Evolutionary conservation across 2,113 vertebrate species (phyloP).

Genomic region (Casuarius casuarius): DNA sequence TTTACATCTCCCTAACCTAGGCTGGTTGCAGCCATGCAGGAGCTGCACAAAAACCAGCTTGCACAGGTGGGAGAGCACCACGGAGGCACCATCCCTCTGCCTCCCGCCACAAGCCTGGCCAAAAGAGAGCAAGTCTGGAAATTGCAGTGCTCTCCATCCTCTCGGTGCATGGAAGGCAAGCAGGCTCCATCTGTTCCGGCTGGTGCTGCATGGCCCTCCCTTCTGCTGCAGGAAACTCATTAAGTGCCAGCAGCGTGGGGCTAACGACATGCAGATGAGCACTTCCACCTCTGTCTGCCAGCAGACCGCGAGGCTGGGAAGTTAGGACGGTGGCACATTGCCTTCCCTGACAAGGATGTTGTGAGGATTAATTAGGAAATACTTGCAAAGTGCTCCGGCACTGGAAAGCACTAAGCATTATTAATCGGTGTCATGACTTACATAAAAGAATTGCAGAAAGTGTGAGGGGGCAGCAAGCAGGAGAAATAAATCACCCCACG

Average conservation of each 20-base stretch:
- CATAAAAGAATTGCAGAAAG: slow-evolving; percentile 34
- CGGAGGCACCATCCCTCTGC: rapidly evolving
- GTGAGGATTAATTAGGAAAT: slow-evolving; percentile 48
- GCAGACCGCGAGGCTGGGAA: not conserved
- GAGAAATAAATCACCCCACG: not conserved
- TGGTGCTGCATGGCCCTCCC: rapidly evolving
- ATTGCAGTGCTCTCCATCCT: not conserved
- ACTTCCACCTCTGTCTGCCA: slow-evolving; percentile 42
- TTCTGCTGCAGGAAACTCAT: slow-evolving; percentile 53
- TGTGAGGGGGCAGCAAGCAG: not conserved
- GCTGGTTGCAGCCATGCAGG: not conserved
- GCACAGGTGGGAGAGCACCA: not conserved
- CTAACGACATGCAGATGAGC: slow-evolving; percentile 24
- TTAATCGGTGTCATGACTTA: slow-evolving; percentile 39
- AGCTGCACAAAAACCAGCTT: not conserved
- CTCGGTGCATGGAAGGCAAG: rapidly evolving
- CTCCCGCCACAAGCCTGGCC: not conserved
- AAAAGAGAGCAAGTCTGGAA: not conserved
- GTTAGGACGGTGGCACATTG: not conserved
- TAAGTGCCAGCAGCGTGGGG: slow-evolving; percentile 14
- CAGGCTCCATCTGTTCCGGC: not conserved
- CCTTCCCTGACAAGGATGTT: not conserved
- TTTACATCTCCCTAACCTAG: rapidly evolving
- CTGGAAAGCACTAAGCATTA: slow-evolving; percentile 7
- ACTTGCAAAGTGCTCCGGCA: not conserved